Percentiles rank a stretch among this genome's conserved stretches.
These are phyloP conservation scores for Sceloporus undulatus DNA, from an alignment of 2,113 vertebrate species.

Conservation along the genomic window DNA sequence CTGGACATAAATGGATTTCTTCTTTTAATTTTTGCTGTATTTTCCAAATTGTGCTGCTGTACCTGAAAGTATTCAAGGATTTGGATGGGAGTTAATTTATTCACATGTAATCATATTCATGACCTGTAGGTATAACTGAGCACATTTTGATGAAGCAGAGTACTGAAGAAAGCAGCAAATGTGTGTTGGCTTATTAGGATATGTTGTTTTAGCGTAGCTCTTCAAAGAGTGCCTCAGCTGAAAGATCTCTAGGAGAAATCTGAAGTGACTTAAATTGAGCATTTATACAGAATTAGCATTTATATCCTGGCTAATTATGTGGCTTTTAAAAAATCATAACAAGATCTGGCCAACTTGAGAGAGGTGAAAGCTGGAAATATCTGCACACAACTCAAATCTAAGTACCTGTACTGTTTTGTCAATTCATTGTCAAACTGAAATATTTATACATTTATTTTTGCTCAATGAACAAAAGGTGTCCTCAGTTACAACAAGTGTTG, in stretches of 20 bases:
- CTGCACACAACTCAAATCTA: conserved; percentile 25
- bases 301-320: neutral
- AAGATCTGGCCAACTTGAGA: conserved; percentile 27
- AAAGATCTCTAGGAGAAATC: conserved; percentile 7
- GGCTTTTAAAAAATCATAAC: conserved; percentile 29
- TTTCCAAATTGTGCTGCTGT: conserved; percentile 31
- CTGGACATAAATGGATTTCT: conserved; percentile 36
- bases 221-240: neutral
- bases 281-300: conserved; percentile 19
- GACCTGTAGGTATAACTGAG: neutral
- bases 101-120: conserved; percentile 35
- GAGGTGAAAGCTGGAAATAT: conserved; percentile 44
- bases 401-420: neutral
- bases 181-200: neutral
- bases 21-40: conserved; percentile 10
- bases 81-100: conserved; percentile 24
- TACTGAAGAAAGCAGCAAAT: neutral
- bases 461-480: neutral
- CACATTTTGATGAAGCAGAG: conserved; percentile 14
- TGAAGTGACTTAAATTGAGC: conserved; percentile 7
- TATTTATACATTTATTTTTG: neutral
- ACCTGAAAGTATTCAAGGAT: conserved; percentile 22
- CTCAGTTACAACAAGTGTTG: neutral
- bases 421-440: neutral
- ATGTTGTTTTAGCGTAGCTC: neutral